These are phyloP conservation scores for Slavum lentiscoides DNA, from an alignment of 2,888 invertebrate species.

Conservation along the genomic window DNA sequence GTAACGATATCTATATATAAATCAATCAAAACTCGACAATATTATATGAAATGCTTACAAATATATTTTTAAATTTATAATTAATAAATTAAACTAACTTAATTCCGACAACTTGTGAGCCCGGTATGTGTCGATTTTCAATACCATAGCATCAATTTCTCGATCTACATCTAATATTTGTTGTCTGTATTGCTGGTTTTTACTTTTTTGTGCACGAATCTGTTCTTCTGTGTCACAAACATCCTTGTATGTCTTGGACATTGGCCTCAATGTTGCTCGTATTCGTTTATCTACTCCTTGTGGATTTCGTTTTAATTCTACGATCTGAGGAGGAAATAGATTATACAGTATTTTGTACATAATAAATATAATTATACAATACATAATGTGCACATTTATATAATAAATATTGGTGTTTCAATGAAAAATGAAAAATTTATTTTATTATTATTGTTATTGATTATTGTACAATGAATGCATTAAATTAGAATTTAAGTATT, in stretches of 20 bases:
- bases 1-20: slow-evolving; percentile 24
- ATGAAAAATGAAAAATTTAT: too few relatives aligned
- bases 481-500: too few relatives aligned
- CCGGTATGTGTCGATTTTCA: slow-evolving; percentile 42
- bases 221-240: slow-evolving; percentile 83
- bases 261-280: slow-evolving; percentile 83
- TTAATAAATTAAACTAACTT: slow-evolving; percentile 18
- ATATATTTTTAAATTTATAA: neutral
- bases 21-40: neutral
- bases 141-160: slow-evolving; percentile 60
- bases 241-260: slow-evolving; percentile 77
- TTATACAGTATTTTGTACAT: neutral
- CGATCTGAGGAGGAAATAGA: slow-evolving; percentile 67
- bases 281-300: slow-evolving; percentile 82
- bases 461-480: too few relatives aligned
- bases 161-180: slow-evolving; percentile 80
- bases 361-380: too few relatives aligned
- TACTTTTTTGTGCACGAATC: slow-evolving; percentile 79
- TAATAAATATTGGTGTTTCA: too few relatives aligned
- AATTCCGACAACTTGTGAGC: slow-evolving; percentile 37
- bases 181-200: slow-evolving; percentile 78
- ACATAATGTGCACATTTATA: too few relatives aligned
- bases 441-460: too few relatives aligned
- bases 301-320: slow-evolving; percentile 85
- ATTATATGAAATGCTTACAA: neutral